These are phyloP conservation scores for Acanthoscelides obtectus DNA, from an alignment of 2,888 invertebrate species.

Conservation along the genomic window DNA sequence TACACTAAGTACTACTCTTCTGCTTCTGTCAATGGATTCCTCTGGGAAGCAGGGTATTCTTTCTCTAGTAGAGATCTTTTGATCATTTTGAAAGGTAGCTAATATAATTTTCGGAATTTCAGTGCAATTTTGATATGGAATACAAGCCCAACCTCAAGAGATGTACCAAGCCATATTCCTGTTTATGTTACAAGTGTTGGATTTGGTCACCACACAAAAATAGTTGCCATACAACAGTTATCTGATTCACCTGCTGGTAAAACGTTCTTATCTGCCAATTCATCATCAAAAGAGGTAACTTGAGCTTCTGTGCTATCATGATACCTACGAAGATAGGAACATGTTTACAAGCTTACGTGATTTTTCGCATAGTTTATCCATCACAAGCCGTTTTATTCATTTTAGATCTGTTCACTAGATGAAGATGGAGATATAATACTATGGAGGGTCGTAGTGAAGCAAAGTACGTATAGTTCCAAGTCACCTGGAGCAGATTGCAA, in stretches of 20 bases:
- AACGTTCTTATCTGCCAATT: background rate
- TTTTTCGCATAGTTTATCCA: no score
- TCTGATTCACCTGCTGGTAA: slow-evolving; percentile 4
- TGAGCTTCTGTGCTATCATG: no score
- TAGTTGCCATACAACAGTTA: slow-evolving; percentile 25
- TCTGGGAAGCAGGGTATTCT: no score
- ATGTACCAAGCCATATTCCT: slow-evolving; percentile 14
- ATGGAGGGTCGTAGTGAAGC: slow-evolving; percentile 47
- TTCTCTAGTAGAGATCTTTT: no score
- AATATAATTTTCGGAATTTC: slow-evolving; percentile 13
- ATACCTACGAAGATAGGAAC: no score
- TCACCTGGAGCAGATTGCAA: slow-evolving; percentile 30
- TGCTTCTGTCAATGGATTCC: no score
- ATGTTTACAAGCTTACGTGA: no score
- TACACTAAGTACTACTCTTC: no score
- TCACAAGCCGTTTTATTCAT: no score
- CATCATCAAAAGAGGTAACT: slow-evolving; percentile 20
- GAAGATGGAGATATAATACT: slow-evolving; percentile 49
- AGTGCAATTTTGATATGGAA: slow-evolving; percentile 37
- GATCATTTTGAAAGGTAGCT: no score
- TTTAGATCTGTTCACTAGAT: slow-evolving; percentile 51
- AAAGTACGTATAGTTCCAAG: background rate
- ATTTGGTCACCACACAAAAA: slow-evolving; percentile 30
- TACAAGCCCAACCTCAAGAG: slow-evolving; percentile 9
- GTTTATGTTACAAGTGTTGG: slow-evolving; percentile 32